These are phyloP conservation scores for Cataglyphis hispanica DNA, from an alignment of 1,140 invertebrate species.

Conservation along the genomic window DNA sequence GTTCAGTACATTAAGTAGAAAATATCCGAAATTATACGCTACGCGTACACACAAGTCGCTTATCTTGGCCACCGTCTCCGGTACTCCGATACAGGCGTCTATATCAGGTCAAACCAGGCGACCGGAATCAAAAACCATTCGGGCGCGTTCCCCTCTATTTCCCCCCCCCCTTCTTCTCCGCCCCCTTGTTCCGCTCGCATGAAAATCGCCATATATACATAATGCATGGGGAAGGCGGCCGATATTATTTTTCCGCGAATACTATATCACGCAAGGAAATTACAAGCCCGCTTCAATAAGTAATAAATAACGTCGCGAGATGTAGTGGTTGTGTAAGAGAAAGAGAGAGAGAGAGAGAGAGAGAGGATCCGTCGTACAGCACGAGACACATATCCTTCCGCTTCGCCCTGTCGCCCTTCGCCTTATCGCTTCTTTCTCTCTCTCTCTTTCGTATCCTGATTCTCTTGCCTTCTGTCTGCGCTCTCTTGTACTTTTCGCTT, in stretches of 20 bases:
- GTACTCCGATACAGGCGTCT: background rate
- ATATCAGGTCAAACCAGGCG: background rate
- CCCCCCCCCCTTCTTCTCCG: too few species aligned
- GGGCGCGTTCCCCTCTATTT: background rate
- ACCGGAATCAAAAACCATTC: conserved; percentile 19
- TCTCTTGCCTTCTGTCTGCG: conserved; percentile 6
- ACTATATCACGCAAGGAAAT: conserved; percentile 80
- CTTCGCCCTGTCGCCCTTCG: conserved; percentile 25
- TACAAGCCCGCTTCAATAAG: conserved; percentile 82
- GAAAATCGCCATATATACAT: conserved; percentile 68
- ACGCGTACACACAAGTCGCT: conserved; percentile 58
- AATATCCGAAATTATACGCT: conserved; percentile 36
- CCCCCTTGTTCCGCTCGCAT: background rate
- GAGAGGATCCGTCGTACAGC: conserved; percentile 47
- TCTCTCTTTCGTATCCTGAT: background rate
- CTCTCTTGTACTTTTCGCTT: background rate
- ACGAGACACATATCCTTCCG: conserved; percentile 45
- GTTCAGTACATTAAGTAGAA: conserved; percentile 70
- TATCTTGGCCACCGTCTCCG: conserved; percentile 51
- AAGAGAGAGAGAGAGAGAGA: conserved; percentile 9
- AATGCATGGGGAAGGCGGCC: conserved; percentile 73
- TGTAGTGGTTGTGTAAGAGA: conserved; percentile 42
- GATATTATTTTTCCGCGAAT: conserved; percentile 80
- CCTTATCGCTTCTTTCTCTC: conserved; percentile 8
- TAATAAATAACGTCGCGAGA: conserved; percentile 80